Percentiles rank a stretch among this genome's conserved stretches.
Evolutionary conservation across 2,113 vertebrate species (phyloP).

Genomic region (Mesembrinibis cayennensis): DNA sequence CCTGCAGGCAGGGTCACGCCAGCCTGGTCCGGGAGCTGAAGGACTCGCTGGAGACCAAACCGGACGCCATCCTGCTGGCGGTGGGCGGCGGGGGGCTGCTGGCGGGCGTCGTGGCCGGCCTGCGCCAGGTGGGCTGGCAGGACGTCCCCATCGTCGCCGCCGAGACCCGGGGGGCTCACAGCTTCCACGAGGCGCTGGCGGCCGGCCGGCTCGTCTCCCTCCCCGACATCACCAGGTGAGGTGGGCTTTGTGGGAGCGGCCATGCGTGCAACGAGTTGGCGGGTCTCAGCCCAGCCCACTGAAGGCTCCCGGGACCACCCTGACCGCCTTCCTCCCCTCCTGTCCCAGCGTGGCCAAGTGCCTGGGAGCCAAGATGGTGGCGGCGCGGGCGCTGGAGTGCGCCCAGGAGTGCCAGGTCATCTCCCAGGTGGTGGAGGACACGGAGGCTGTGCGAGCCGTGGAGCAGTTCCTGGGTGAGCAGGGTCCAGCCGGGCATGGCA

Average conservation of each 20-base stretch:
- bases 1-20: constrained; percentile 82
- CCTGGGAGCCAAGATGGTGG: constrained; percentile 83
- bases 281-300: background rate
- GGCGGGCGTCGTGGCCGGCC: constrained; percentile 81
- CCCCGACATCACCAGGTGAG: constrained; percentile 89
- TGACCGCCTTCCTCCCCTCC: background rate
- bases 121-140: constrained; percentile 83
- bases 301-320: fast-evolving
- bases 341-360: constrained; percentile 82
- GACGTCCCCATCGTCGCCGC: constrained; percentile 85
- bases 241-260: fast-evolving
- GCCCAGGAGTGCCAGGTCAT: constrained; percentile 73
- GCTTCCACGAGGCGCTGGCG: constrained; percentile 79
- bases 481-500: fast-evolving
- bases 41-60: constrained; percentile 74
- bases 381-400: constrained; percentile 80
- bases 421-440: constrained; percentile 86
- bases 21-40: constrained; percentile 86
- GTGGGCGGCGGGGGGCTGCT: constrained; percentile 91
- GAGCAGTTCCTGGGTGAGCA: constrained; percentile 87
- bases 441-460: constrained; percentile 80
- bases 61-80: constrained; percentile 82
- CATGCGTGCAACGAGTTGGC: fast-evolving
- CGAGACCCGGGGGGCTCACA: constrained; percentile 88
- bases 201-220: constrained; percentile 82